A percentile compares a stretch with the other conserved stretches of the same genome.
Evolutionary conservation across 2,888 invertebrate species (phyloP).

Genomic region (Linnaemya tessellans): DNA sequence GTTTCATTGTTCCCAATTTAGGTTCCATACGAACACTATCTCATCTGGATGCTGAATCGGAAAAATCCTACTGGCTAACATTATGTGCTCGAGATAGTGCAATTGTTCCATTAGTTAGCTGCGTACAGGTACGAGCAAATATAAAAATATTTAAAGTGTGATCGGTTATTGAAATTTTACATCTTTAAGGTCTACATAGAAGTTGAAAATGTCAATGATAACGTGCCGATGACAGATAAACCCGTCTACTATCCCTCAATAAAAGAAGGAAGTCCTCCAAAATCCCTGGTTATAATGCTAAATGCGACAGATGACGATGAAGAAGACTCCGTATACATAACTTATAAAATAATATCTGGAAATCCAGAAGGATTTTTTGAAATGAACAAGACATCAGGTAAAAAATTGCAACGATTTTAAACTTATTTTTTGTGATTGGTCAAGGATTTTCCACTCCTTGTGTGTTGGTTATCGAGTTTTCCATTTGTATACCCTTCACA

Average conservation of each 20-base stretch:
- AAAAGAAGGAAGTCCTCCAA: constrained; percentile 90
- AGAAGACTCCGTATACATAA: constrained; percentile 87
- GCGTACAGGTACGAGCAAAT: constrained; percentile 87
- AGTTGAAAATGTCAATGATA: constrained; percentile 97
- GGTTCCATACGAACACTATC: constrained; percentile 93
- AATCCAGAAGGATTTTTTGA: constrained; percentile 96
- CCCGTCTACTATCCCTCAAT: constrained; percentile 94
- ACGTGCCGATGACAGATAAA: constrained; percentile 93
- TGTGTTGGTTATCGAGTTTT: no score
- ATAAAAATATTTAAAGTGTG: background rate
- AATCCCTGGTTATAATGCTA: constrained; percentile 89
- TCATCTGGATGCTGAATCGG: constrained; percentile 94
- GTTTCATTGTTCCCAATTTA: constrained; percentile 79
- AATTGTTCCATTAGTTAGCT: constrained; percentile 92
- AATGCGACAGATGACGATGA: constrained; percentile 92
- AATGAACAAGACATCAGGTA: constrained; percentile 93
- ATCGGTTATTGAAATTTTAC: background rate
- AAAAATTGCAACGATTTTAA: constrained; percentile 66
- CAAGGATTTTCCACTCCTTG: no score
- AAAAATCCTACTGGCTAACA: constrained; percentile 95
- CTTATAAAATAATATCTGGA: constrained; percentile 94
- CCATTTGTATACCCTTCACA: no score
- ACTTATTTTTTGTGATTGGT: no score
- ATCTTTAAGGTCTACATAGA: constrained; percentile 88
- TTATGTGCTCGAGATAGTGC: constrained; percentile 96